Evolutionary conservation across 2,888 invertebrate species (phyloP).

Genomic region (Fabriciana adippe): DNA sequence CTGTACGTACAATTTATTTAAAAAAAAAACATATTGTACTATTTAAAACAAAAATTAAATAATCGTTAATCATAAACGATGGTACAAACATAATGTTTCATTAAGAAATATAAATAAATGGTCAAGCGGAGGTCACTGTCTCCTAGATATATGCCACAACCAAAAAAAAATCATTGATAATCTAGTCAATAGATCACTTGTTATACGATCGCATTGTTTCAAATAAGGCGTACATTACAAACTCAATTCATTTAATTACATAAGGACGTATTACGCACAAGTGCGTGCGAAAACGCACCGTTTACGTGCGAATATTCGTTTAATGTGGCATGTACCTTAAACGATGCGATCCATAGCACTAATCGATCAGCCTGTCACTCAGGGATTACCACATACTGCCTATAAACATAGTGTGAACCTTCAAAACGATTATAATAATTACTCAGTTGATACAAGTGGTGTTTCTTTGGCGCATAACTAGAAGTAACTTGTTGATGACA

Average conservation of each 20-base stretch:
- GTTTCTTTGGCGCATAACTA: not conserved
- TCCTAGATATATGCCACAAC: not conserved
- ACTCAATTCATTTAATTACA: not conserved
- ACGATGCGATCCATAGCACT: slow-evolving; percentile 28
- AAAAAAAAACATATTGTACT: too few relatives aligned
- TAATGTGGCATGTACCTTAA: slow-evolving; percentile 18
- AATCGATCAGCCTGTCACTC: slow-evolving; percentile 40
- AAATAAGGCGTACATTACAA: slow-evolving; percentile 2
- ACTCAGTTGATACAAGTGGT: not conserved
- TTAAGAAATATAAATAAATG: too few relatives aligned
- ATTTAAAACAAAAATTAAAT: too few relatives aligned
- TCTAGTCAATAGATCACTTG: not conserved
- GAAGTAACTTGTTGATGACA: slow-evolving; percentile 15
- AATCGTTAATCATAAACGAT: too few relatives aligned
- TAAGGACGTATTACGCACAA: slow-evolving; percentile 13
- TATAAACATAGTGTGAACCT: slow-evolving; percentile 16
- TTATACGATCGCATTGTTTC: slow-evolving; percentile 15
- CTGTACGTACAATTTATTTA: too few relatives aligned
- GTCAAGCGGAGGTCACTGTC: not conserved
- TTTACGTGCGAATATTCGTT: slow-evolving; percentile 1
- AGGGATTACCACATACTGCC: slow-evolving; percentile 21
- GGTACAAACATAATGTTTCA: too few relatives aligned
- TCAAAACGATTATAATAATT: slow-evolving; percentile 1
- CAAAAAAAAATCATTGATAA: slow-evolving; percentile 1
- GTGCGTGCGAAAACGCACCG: slow-evolving; percentile 8